Evolutionary conservation across 2,888 invertebrate species (phyloP).

Genomic region (Caenorhabditis sinica): DNA sequence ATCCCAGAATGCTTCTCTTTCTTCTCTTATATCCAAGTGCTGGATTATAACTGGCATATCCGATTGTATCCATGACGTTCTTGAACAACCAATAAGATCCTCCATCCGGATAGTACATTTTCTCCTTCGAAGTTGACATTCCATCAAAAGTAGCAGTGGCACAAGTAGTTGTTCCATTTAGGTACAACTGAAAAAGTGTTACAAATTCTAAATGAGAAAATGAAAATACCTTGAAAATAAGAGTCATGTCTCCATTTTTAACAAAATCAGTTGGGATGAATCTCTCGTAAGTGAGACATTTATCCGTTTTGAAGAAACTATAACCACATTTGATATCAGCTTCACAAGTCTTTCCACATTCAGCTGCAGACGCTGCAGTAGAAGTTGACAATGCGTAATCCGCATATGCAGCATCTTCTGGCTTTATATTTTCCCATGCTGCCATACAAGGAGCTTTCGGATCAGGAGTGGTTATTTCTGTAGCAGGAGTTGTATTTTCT

Average conservation of each 20-base stretch:
- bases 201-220: not conserved
- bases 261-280: slow-evolving; percentile 38
- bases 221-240: slow-evolving; percentile 33
- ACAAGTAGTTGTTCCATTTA: slow-evolving; percentile 48
- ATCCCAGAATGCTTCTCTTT: slow-evolving; percentile 47
- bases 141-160: slow-evolving; percentile 20
- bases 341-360: slow-evolving; percentile 31
- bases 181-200: slow-evolving; percentile 26
- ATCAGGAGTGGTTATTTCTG: not conserved
- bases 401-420: slow-evolving; percentile 20
- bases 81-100: slow-evolving; percentile 51
- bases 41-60: slow-evolving; percentile 43
- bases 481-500: not conserved
- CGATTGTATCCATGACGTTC: slow-evolving; percentile 33
- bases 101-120: slow-evolving; percentile 54
- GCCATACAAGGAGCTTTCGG: slow-evolving; percentile 44
- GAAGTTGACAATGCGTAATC: slow-evolving; percentile 4
- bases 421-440: slow-evolving; percentile 22
- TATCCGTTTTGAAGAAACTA: slow-evolving; percentile 3
- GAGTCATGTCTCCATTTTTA: slow-evolving; percentile 12
- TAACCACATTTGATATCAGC: slow-evolving; percentile 36
- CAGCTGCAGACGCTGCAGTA: not conserved
- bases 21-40: slow-evolving; percentile 53
- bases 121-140: slow-evolving; percentile 24
- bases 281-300: slow-evolving; percentile 30